Evolutionary conservation across 2,113 vertebrate species (phyloP).

Genomic region (Orthonyx spaldingii): DNA sequence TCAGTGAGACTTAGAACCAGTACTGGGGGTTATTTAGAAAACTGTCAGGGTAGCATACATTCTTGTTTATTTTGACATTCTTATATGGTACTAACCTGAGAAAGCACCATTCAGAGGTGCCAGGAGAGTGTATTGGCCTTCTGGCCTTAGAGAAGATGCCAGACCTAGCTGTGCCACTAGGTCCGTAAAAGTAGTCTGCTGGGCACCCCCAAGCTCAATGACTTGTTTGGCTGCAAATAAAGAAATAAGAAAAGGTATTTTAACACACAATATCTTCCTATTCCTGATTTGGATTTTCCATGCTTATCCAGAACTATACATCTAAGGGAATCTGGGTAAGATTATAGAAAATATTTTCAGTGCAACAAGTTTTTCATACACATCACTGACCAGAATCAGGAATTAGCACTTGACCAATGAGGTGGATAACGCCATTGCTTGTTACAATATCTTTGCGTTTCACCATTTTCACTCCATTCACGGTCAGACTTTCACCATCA

Average conservation of each 20-base stretch:
- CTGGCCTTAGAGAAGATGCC: conserved; percentile 74
- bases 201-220: conserved; percentile 82
- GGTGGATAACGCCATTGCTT: conserved; percentile 91
- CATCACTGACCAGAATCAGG: conserved; percentile 89
- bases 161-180: conserved; percentile 87
- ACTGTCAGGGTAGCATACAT: not conserved
- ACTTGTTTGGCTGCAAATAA: conserved; percentile 88
- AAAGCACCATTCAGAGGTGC: conserved; percentile 87
- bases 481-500: conserved; percentile 89
- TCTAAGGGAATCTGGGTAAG: not conserved
- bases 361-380: not conserved
- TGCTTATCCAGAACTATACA: not conserved
- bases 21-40: not conserved
- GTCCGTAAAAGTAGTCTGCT: conserved; percentile 86
- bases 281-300: not conserved
- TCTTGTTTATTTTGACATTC: not conserved
- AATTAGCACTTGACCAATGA: conserved; percentile 89
- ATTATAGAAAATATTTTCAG: not conserved
- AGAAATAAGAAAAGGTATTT: not conserved
- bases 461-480: conserved; percentile 94
- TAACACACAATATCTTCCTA: not conserved
- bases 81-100: conserved; percentile 75
- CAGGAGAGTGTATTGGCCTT: conserved; percentile 87
- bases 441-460: conserved; percentile 93
- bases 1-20: not conserved